Evolutionary conservation across 2,888 invertebrate species (phyloP), one percentile per base, ranked within the genome.

Genomic region (Cerastoderma edule): DNA sequence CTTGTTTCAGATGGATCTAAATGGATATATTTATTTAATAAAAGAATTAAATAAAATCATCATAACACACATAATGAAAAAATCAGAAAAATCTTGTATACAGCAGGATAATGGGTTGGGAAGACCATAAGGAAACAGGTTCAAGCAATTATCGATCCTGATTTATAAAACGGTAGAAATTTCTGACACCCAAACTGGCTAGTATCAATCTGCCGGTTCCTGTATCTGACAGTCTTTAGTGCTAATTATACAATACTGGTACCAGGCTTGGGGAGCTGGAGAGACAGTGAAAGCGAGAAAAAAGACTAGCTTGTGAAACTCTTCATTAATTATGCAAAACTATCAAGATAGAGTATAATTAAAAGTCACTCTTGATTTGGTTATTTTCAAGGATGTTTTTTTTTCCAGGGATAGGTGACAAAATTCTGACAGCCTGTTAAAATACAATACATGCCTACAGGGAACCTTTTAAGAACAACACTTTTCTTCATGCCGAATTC

Each of bases 351-450:
- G 27, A 35, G 67, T 30, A 67, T 67, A 67, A 67, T 67, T 67
- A 67, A 67, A 54, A 67, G 66, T 66, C 66, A 66, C 33, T 66
- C 33, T 53, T 53, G 27, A 66, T 66, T 66, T 50, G 24, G 35
- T 39, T 24, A 22, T 39, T 35, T 60, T 60, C 8, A 24, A 39
- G 35, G 39, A 60, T 60, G 60, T 60, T 60, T 24, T 60, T 39
- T 60, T 60, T 60, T 60, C 60, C 32, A 1, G 22, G 60, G 60
- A 27, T 39, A 60, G 39, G 60, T 60, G 60, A 39, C 60, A 22
- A 39, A 39, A 39, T 60, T 35, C 39, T 60, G 60, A 60, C 60
- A 60, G 27, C n/a, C 60, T 60, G 35, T 39, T 60, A 60, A 60
- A 60, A 60, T 60, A 60, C 60, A 60, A 39, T 60, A 13, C 60